Evolutionary conservation across 2,888 invertebrate species (phyloP).

Genomic region (Cosmopolites sordidus): DNA sequence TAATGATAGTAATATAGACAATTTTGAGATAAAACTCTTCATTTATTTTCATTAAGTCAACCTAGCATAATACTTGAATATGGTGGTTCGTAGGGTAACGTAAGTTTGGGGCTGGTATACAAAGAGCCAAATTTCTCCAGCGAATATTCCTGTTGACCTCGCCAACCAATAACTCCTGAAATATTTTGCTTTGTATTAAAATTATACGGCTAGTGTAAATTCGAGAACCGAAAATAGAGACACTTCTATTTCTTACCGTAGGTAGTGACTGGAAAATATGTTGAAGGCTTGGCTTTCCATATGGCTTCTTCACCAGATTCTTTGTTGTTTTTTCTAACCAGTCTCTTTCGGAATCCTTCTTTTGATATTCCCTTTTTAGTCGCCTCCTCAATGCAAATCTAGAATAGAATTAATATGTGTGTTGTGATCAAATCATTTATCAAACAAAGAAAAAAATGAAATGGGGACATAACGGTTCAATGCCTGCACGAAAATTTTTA

Average conservation of each 20-base stretch:
- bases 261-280: slow-evolving; percentile 23
- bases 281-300: slow-evolving; percentile 22
- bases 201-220: background rate
- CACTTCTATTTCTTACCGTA: no score
- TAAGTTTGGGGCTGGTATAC: slow-evolving; percentile 47
- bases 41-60: no score
- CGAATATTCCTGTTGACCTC: slow-evolving; percentile 43
- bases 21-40: no score
- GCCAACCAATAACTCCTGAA: slow-evolving; percentile 50
- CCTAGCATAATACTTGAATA: slow-evolving; percentile 36
- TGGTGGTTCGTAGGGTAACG: slow-evolving; percentile 41
- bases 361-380: slow-evolving; percentile 20
- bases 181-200: slow-evolving; percentile 10
- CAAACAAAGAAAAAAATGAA: no score
- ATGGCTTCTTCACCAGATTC: slow-evolving; percentile 22
- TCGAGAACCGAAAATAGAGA: no score
- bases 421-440: no score
- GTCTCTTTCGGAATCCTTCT: slow-evolving; percentile 23
- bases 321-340: slow-evolving; percentile 19
- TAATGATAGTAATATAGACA: no score
- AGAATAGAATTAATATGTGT: no score
- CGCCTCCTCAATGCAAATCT: slow-evolving; percentile 24
- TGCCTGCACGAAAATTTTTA: no score
- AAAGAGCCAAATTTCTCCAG: slow-evolving; percentile 49
- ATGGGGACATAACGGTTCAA: no score